Percentiles rank a stretch among this genome's conserved stretches.
phyloP scores from a whole-genome alignment of 2,797 vertebrate species.

The Pelochelys cantorii region DNA sequence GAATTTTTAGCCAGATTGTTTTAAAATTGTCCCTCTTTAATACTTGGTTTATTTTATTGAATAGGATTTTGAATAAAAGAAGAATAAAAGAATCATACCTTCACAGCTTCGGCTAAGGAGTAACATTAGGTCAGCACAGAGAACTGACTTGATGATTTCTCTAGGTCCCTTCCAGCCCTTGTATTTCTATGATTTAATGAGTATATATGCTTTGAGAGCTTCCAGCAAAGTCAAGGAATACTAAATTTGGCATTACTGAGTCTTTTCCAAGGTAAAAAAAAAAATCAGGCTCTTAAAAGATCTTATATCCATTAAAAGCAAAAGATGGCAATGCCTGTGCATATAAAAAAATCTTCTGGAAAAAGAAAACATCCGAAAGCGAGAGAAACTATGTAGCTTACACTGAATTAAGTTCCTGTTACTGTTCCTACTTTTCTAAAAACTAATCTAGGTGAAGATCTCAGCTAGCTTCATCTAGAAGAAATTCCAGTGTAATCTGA shows the following conservation, averaged over 20 bases:
- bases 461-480: background rate
- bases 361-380: background rate
- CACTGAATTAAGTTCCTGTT: background rate
- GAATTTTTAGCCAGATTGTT: background rate
- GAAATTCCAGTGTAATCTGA: background rate
- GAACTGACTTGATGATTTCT: background rate
- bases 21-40: accelerated
- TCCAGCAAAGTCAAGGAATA: background rate
- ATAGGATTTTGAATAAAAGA: background rate
- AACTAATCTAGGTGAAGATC: background rate
- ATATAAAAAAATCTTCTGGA: background rate
- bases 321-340: background rate
- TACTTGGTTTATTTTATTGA: background rate
- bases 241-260: background rate
- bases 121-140: background rate
- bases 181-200: background rate
- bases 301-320: background rate
- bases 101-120: background rate
- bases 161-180: background rate
- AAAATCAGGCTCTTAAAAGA: background rate
- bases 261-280: background rate
- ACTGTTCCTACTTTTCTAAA: background rate
- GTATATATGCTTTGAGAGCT: background rate
- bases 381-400: background rate
- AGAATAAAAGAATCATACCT: background rate